Percentiles rank a stretch among this genome's conserved stretches.
phyloP scores from a whole-genome alignment of 2,113 vertebrate species.

The Noctilio leporinus region DNA sequence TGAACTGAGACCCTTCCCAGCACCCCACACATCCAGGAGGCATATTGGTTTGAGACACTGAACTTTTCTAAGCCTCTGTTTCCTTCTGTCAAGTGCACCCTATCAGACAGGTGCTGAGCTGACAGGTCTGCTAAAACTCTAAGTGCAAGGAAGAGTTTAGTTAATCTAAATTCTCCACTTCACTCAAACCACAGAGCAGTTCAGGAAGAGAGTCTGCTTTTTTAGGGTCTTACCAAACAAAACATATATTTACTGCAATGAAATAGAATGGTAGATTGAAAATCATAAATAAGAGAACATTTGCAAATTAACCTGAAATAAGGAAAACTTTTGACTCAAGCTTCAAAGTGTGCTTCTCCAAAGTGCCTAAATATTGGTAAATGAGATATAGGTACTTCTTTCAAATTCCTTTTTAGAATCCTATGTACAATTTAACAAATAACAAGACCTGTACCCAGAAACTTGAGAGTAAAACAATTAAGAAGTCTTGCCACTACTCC shows the following conservation, averaged over 20 bases:
- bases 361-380: not conserved
- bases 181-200: not conserved
- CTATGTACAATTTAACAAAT: slow-evolving; percentile 8
- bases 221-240: not conserved
- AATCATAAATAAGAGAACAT: not conserved
- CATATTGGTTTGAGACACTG: not conserved
- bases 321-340: slow-evolving; percentile 20
- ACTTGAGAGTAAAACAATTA: not conserved
- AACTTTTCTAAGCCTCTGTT: not conserved
- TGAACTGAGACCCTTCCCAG: too few species aligned
- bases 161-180: not conserved
- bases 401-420: slow-evolving; percentile 13
- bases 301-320: not conserved
- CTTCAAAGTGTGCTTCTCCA: not conserved
- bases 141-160: not conserved
- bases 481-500: not conserved
- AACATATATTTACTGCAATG: not conserved
- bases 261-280: not conserved
- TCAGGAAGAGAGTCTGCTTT: not conserved
- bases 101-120: not conserved
- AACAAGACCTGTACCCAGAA: not conserved
- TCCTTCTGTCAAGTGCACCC: not conserved
- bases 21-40: not conserved
- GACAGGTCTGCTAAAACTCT: not conserved
- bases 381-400: not conserved